These are phyloP conservation scores for Chouioia cunea DNA, from an alignment of 2,888 invertebrate species.

Conservation along the genomic window DNA sequence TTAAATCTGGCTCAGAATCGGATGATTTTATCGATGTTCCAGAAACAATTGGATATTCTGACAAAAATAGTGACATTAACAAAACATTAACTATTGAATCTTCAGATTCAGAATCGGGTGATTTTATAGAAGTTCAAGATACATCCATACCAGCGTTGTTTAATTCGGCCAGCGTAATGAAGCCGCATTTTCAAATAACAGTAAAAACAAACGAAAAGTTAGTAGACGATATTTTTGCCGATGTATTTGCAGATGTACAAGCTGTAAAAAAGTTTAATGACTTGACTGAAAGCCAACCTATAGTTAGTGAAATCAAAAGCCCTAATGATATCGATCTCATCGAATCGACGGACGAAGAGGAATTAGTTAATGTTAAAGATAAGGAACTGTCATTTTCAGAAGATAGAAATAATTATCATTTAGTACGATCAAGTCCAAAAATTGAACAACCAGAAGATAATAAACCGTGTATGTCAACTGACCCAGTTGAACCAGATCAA, in stretches of 20 bases:
- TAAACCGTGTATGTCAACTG: conserved; percentile 3
- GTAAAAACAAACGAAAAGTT: conserved; percentile 62
- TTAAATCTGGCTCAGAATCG: conserved; percentile 55
- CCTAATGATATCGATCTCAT: neutral
- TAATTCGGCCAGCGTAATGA: conserved; percentile 44
- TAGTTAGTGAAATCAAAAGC: neutral
- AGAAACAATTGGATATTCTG: conserved; percentile 48
- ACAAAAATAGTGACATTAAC: conserved; percentile 7
- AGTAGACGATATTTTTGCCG: conserved; percentile 80
- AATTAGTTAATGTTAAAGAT: conserved; percentile 1
- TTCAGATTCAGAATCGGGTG: conserved; percentile 63
- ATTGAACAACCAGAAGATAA: conserved; percentile 3
- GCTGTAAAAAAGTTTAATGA: conserved; percentile 13
- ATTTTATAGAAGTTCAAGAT: conserved; percentile 67
- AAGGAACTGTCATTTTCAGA: neutral
- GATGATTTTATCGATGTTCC: conserved; percentile 68
- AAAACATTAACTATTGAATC: conserved; percentile 31
- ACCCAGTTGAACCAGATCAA: neutral
- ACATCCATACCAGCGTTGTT: conserved; percentile 50
- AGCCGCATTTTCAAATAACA: conserved; percentile 62
- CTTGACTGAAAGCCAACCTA: too few relatives aligned
- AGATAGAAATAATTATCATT: neutral
- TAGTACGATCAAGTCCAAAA: conserved; percentile 6
- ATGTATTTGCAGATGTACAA: conserved; percentile 71
- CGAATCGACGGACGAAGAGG: neutral